phyloP scores from a whole-genome alignment of 2,888 invertebrate genomes.

The Calliopum simillimum region DNA sequence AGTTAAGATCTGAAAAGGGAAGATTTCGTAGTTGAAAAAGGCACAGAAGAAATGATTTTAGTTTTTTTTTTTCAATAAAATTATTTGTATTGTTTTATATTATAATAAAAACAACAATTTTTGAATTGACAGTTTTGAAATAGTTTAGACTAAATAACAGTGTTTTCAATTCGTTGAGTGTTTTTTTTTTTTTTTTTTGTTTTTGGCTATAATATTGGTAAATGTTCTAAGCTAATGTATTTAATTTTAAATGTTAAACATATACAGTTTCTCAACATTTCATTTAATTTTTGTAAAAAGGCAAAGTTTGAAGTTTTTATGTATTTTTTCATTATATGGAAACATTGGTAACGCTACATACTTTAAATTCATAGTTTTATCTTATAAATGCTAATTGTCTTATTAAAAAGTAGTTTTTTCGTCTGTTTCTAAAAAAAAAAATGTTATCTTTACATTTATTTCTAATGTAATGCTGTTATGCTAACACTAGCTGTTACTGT shows the following conservation, averaged over 20 bases:
- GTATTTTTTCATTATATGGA: slow-evolving; percentile 2
- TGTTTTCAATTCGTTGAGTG: slow-evolving; percentile 49
- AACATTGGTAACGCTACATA: slow-evolving; percentile 17
- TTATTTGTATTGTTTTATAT: slow-evolving; percentile 51
- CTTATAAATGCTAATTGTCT: slow-evolving; percentile 34
- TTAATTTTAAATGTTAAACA: slow-evolving; percentile 1
- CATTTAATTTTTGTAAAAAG: slow-evolving; percentile 24
- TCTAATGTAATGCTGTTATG: slow-evolving; percentile 13
- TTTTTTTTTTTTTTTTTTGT: slow-evolving; percentile 21
- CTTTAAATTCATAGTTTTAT: slow-evolving; percentile 29
- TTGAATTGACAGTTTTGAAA: slow-evolving; percentile 54
- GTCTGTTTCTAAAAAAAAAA: not conserved
- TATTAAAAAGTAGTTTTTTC: slow-evolving; percentile 14
- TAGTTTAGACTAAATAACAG: slow-evolving; percentile 24
- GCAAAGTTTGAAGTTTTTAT: slow-evolving; percentile 21
- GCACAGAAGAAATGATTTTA: slow-evolving; percentile 64
- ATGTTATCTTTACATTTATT: slow-evolving; percentile 17
- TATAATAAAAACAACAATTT: slow-evolving; percentile 38
- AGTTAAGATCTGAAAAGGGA: not conserved
- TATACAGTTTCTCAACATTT: slow-evolving; percentile 8
- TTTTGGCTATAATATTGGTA: not conserved
- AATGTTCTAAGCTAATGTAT: not conserved
- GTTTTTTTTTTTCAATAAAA: slow-evolving; percentile 33
- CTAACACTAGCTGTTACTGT: slow-evolving; percentile 24
- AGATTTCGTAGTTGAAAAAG: slow-evolving; percentile 52